Evolutionary conservation across 2,797 vertebrate genomes (phyloP), one percentile per base, ranked within the genome.

Genomic region (Coccyzus lansbergi): DNA sequence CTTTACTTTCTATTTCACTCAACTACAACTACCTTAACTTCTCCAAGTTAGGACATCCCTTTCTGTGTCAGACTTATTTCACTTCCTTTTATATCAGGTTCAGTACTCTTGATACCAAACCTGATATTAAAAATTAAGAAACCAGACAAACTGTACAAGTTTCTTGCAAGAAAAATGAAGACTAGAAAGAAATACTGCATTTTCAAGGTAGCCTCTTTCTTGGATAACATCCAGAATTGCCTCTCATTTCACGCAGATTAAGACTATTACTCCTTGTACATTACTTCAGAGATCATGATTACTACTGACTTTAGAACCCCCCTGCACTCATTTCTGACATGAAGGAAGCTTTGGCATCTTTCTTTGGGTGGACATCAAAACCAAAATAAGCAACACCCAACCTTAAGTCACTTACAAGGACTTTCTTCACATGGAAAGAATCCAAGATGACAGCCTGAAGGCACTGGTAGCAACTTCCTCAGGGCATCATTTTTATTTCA

Each of bases 401-500:
- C 31, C 8, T 70, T 5, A n/a, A 64, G 24, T 34, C 46, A 75
- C 13, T 53, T 62, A 55, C 24, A 55, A 81, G 16, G 22, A 84
- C 67, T 62, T 33, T 40, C 49, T 76, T 74, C 31, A 16, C 3
- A 74, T 6, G 44, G 36, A 85, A 67, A 0, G 0, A 80, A 83
- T 83, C 36, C 2, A 5, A 36, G 56, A 40, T 12, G 38, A 84
- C 62, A 93, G 64, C 86, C 82, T 60, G 26, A 72, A 88, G 86
- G 63, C 78, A 67, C 12, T 25, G 10, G 29, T 5, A 82, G 46
- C 42, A 84, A 62, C 58, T 40, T 92, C 62, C 70, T 70, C 55
- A 79, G 88, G 70, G 70, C 55, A 92, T 40, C 29, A 31, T 76
- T 93, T 90, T 67, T 84, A 55, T 84, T 91, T 56, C 55, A 79